Evolutionary conservation across 2,113 vertebrate genomes (phyloP).

Genomic region (Gymnogyps californianus): DNA sequence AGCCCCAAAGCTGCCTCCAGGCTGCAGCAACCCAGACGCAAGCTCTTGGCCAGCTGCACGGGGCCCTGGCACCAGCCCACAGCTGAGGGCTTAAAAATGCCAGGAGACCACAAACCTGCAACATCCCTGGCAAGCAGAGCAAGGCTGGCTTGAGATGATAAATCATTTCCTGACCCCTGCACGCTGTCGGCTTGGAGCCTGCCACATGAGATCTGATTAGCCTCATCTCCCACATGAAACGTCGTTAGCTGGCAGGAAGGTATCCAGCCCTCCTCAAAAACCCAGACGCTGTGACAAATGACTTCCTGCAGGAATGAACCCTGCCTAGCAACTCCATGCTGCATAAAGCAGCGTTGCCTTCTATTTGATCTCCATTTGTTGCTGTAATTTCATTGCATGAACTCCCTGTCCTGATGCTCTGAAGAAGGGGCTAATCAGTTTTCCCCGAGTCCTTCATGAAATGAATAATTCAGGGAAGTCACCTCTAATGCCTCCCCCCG

Average conservation of each 20-base stretch:
- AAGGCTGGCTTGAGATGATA: not conserved
- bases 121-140: rapidly evolving
- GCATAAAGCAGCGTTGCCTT: not conserved
- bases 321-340: not conserved
- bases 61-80: not conserved
- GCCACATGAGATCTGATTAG: not conserved
- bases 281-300: not conserved
- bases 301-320: slow-evolving; percentile 6
- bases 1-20: not conserved
- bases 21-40: not conserved
- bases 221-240: not conserved
- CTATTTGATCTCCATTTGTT: not conserved
- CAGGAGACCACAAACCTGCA: not conserved
- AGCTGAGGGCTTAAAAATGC: not conserved
- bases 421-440: not conserved
- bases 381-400: not conserved
- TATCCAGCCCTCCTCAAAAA: not conserved
- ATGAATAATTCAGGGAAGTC: not conserved
- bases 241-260: not conserved
- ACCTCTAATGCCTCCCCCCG: not conserved
- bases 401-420: not conserved
- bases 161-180: not conserved
- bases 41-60: not conserved
- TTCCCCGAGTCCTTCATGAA: not conserved
- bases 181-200: not conserved